phyloP scores from a whole-genome alignment of 2,113 vertebrate genomes.

The Atlantisia rogersi region DNA sequence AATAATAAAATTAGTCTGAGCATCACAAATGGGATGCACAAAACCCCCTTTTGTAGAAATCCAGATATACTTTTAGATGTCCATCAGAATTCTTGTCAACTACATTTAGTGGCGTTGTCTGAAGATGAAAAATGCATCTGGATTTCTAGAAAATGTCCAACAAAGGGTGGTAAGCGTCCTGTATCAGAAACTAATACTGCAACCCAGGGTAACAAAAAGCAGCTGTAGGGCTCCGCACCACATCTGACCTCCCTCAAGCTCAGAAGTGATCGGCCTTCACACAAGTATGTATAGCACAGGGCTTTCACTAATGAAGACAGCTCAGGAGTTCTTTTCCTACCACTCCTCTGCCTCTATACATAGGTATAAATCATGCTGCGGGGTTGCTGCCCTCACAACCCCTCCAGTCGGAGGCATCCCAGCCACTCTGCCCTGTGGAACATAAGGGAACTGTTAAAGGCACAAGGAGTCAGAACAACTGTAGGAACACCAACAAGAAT shows the following conservation, averaged over 20 bases:
- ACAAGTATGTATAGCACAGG: accelerated
- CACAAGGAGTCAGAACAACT: not conserved
- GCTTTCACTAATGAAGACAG: not conserved
- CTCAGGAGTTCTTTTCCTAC: not conserved
- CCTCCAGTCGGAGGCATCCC: not conserved
- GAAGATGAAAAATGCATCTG: not conserved
- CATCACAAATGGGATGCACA: not conserved
- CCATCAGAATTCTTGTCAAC: not conserved
- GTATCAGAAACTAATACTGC: not conserved
- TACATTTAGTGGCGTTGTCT: not conserved
- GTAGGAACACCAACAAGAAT: not conserved
- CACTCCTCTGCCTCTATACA: not conserved
- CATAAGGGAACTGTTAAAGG: not conserved
- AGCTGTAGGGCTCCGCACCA: not conserved
- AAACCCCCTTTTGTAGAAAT: not conserved
- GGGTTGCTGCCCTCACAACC: not conserved
- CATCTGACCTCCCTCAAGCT: not conserved
- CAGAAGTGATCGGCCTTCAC: not conserved
- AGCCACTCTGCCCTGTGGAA: not conserved
- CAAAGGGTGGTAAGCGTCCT: not conserved
- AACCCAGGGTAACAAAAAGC: not conserved
- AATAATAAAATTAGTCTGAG: not conserved
- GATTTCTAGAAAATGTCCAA: not conserved
- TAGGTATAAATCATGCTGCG: accelerated
- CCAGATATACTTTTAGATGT: not conserved